Evolutionary conservation across 2,797 vertebrate genomes (phyloP), one percentile per base, ranked within the genome.

Genomic region (Paguma larvata): DNA sequence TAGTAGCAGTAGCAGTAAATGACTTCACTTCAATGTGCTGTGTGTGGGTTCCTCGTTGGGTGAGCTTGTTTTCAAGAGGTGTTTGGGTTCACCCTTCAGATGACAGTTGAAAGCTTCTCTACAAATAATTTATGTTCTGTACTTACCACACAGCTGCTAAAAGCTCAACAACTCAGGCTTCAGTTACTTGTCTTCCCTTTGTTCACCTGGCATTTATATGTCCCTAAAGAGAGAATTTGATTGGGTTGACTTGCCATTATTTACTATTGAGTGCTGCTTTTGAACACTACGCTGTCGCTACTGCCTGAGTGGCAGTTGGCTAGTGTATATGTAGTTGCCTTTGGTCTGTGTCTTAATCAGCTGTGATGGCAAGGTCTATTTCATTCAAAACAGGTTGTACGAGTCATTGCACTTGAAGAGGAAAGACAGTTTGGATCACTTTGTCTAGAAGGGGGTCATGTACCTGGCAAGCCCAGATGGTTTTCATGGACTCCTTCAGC

Each of bases 111-210:
- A 94, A 96, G 21, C 59, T 56, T 79, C 65, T 90, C 59, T 73
- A 93, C 86, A 77, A 82, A 83, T 89, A 83, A 95, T 96, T 90
- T 65, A 93, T 87, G 59, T 93, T 91, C 68, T 53, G 12, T 65
- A 77, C 84, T 67, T 95, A 78, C 25, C 27, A 78, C 67, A 85
- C 62, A 93, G 68, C 63, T 96, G 83, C 68, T 68, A 77, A 83
- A 89, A 88, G 32, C 46, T 46, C 21, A 38, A 83, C 34, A 89
- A 19, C 53, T 79, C 82, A 79, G 78, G 30, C 79, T 89, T 85
- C 30, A 91, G 56, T 91, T 90, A 88, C 51, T 88, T 94, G 62
- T 65, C 82, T 95, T 91, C n/a, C 82, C 84, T 94, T 89, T 89
- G 53, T 95, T 94, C 73, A 78, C 46, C 90, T 96, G 86, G 30